Evolutionary conservation across 2,888 invertebrate species (phyloP).

Genomic region (Netelia inedita): DNA sequence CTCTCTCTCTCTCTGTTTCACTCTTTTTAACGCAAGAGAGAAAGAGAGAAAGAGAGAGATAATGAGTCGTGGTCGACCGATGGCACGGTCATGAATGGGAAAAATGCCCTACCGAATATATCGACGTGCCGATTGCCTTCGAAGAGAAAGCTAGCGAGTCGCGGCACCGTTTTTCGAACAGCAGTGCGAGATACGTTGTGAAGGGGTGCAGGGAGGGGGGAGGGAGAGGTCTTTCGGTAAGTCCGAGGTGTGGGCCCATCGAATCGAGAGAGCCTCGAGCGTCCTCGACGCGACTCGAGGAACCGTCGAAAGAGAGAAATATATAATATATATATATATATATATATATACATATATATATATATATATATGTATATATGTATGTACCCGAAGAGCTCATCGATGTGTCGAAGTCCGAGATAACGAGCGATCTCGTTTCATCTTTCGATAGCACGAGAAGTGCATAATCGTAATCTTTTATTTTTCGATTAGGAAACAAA

Average conservation of each 20-base stretch:
- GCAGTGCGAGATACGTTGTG: slow-evolving; percentile 67
- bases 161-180: slow-evolving; percentile 66
- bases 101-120: slow-evolving; percentile 74
- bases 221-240: slow-evolving; percentile 73
- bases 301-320: too few species aligned
- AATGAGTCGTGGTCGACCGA: slow-evolving; percentile 59
- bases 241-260: slow-evolving; percentile 14
- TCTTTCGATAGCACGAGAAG: too few species aligned
- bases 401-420: too few species aligned
- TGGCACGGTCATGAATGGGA: slow-evolving; percentile 71
- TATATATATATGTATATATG: too few species aligned
- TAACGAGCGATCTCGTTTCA: too few species aligned
- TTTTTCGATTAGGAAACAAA: too few species aligned
- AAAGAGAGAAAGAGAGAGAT: slow-evolving; percentile 27
- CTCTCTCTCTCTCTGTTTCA: too few species aligned
- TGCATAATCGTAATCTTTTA: too few species aligned
- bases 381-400: too few species aligned
- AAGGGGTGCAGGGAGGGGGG: slow-evolving; percentile 75
- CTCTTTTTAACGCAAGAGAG: slow-evolving; percentile 5
- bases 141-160: slow-evolving; percentile 81
- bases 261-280: slow-evolving; percentile 4
- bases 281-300: too few species aligned
- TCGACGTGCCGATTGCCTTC: slow-evolving; percentile 84
- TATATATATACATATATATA: too few species aligned
- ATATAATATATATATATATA: too few species aligned